Base-by-base conservation (phyloP, 2,888 invertebrate genomes). In the Oligia latruncula region DNA sequence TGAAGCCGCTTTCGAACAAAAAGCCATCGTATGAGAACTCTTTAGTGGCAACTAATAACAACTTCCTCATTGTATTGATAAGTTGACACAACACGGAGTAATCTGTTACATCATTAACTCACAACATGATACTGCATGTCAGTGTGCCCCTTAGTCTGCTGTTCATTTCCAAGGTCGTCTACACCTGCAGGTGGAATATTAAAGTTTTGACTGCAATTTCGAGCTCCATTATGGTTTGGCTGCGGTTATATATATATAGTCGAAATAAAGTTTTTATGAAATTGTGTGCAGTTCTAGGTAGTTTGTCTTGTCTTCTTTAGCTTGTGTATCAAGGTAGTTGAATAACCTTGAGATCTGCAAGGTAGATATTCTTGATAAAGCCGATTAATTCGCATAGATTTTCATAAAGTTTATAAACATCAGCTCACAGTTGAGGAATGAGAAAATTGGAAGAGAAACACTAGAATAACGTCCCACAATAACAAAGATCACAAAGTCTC, bases 111-210 rank as follows among this genome's bases (percentile, higher is more conserved):
- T 80, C 66, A 80, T 74, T 67, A 74, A 74, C 52, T 86, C 78
- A 66, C 64, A 84, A 72, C 62, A 81, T 66, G 55, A 81, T 49
- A 77, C 60, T 71, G 70, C 74, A 55, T 84, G 71, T 68, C 73
- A n/a, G 40, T 55, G 49, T 77, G 52, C 43, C 46, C 75, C 71
- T 82, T 86, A 80, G 76, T 77, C 77, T 71, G 64, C n/a, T 46
- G 60, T 70, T 82, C 67, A 77, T 82, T 78, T 74, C 55, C 85
- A 88, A 88, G 88, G 87, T 82, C 80, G 75, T 84, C 75, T 72
- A 72, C 68, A 79, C 67, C 52, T 78, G 78, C 75, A 86, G 76
- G 72, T 80, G 43, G 70, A 83, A 80, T 80, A 78, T 80, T 83
- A 85, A 83, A 80, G 67, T 85, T 76, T 85, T 62, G 80, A 70